Conservation (phyloP, 2,888 invertebrate species). For the Branchipolynoe longqiensis region DNA sequence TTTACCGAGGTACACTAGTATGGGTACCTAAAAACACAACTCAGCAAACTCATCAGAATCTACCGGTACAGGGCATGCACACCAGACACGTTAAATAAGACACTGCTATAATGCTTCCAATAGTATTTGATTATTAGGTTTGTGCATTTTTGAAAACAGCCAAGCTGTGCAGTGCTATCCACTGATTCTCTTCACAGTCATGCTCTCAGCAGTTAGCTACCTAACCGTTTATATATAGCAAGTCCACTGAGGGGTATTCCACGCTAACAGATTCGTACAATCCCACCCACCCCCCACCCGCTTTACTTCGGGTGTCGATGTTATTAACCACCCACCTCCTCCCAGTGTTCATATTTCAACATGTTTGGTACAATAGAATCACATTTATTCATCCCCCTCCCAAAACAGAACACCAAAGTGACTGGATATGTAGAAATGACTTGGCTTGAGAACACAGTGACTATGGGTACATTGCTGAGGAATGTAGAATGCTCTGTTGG, state of each 20-base stretch:
- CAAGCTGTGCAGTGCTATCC: conserved; percentile 57
- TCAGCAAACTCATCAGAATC: conserved; percentile 49
- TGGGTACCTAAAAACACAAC: conserved; percentile 33
- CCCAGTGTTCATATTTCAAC: conserved; percentile 39
- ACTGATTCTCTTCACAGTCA: conserved; percentile 50
- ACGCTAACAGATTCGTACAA: conserved; percentile 37
- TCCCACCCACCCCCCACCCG: no score
- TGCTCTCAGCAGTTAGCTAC: conserved; percentile 57
- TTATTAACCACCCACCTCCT: no score
- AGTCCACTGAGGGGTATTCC: conserved; percentile 45
- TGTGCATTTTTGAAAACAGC: conserved; percentile 53
- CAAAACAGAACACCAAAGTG: conserved; percentile 52
- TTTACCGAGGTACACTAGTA: conserved; percentile 20
- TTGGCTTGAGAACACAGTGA: conserved; percentile 48
- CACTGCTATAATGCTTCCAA: conserved; percentile 57
- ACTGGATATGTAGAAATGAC: conserved; percentile 57
- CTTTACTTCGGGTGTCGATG: no score
- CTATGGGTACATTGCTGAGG: conserved; percentile 47
- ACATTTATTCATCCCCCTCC: conserved; percentile 50
- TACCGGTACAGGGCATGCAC: conserved; percentile 36
- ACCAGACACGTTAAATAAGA: conserved; percentile 50
- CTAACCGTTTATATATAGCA: conserved; percentile 54
- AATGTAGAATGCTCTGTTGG: conserved; percentile 55
- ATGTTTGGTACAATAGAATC: conserved; percentile 43
- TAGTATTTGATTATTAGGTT: conserved; percentile 47